phyloP scores from a whole-genome alignment of 1,140 invertebrate genomes.

The Maniola jurtina region DNA sequence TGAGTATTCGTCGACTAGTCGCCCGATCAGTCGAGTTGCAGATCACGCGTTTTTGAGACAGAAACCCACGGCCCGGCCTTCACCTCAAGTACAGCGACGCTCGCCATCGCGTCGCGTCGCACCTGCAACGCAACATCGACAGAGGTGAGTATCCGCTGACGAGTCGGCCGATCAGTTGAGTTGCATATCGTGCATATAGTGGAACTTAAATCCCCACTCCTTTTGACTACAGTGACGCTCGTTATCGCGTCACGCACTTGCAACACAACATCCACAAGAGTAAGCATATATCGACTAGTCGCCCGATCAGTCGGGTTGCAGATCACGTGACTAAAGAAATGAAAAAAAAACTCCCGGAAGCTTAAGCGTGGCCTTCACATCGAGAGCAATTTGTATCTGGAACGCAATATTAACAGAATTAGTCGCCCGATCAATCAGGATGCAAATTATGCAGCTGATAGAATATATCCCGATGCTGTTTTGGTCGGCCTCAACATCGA shows the following conservation, averaged over 20 bases:
- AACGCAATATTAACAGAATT: conserved; percentile 95
- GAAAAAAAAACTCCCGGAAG: too few species aligned
- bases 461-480: too few species aligned
- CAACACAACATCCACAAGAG: conserved; percentile 98
- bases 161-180: neutral
- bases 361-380: conserved; percentile 67
- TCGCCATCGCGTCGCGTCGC: too few species aligned
- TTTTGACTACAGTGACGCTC: too few species aligned
- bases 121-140: conserved; percentile 97
- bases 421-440: neutral
- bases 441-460: too few species aligned
- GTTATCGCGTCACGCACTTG: too few species aligned
- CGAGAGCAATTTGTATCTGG: conserved; percentile 89
- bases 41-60: neutral
- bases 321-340: neutral
- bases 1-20: conserved; percentile 78
- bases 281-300: conserved; percentile 78
- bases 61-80: too few species aligned
- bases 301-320: neutral
- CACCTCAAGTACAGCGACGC: conserved; percentile 94
- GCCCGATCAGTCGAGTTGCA: neutral
- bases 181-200: too few species aligned
- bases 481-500: too few species aligned
- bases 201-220: too few species aligned
- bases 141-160: conserved; percentile 85